Evolutionary conservation across 2,113 vertebrate genomes (phyloP).

Genomic region (Muntiacus muntjak): DNA sequence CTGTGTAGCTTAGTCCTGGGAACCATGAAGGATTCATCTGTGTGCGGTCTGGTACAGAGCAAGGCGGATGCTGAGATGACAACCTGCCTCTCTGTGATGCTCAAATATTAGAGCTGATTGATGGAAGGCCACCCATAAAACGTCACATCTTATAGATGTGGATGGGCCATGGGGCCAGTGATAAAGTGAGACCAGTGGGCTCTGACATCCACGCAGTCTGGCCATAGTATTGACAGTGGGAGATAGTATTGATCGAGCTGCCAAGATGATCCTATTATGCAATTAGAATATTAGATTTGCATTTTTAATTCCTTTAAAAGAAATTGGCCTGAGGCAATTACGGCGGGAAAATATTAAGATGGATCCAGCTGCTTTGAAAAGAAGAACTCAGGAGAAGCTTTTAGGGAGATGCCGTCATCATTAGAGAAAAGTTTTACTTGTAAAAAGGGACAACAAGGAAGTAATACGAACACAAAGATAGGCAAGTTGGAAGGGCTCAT

Average conservation of each 20-base stretch:
- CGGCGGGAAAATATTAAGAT: slow-evolving; percentile 75
- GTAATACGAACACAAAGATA: slow-evolving; percentile 56
- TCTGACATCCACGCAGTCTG: slow-evolving; percentile 78
- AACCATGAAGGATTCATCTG: slow-evolving; percentile 9
- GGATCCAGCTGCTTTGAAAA: slow-evolving; percentile 76
- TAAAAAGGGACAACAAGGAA: slow-evolving; percentile 57
- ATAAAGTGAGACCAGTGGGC: slow-evolving; percentile 86
- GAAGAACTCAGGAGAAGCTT: slow-evolving; percentile 75
- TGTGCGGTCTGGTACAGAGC: slow-evolving; percentile 58
- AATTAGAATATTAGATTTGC: slow-evolving; percentile 91
- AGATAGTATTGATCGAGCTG: slow-evolving; percentile 86
- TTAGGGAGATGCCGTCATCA: slow-evolving; percentile 73
- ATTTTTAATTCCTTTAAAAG: slow-evolving; percentile 92
- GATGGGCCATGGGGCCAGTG: slow-evolving; percentile 81
- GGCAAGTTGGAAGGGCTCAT: slow-evolving; percentile 37
- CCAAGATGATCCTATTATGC: slow-evolving; percentile 87
- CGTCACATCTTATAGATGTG: slow-evolving; percentile 79
- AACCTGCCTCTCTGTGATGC: slow-evolving; percentile 69
- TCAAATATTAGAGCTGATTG: slow-evolving; percentile 77
- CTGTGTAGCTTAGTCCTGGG: slow-evolving; percentile 37
- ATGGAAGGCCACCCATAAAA: slow-evolving; percentile 78
- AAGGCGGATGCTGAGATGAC: slow-evolving; percentile 57
- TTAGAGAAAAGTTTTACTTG: slow-evolving; percentile 68
- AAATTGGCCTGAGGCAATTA: slow-evolving; percentile 83
- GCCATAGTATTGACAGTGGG: slow-evolving; percentile 79